These are phyloP conservation scores for Choloepus hoffmanni DNA, from an alignment of 2,113 vertebrate species.

Conservation along the genomic window DNA sequence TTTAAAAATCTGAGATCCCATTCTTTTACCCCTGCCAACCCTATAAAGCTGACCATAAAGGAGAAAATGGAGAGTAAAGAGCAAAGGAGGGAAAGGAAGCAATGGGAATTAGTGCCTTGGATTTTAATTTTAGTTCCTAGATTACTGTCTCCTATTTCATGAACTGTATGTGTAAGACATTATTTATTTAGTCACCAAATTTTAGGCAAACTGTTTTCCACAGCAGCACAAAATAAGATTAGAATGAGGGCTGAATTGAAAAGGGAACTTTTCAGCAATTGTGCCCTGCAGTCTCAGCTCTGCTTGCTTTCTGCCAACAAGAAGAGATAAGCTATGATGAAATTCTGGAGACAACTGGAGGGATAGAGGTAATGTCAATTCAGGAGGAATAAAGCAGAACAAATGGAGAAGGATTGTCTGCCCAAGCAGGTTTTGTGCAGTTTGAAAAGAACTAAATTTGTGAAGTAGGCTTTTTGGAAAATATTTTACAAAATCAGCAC, in stretches of 20 bases:
- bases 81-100: background rate
- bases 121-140: constrained; percentile 13
- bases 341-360: background rate
- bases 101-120: background rate
- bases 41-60: background rate
- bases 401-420: background rate
- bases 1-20: background rate
- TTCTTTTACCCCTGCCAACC: background rate
- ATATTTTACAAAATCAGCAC: constrained; percentile 46
- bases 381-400: background rate
- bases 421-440: background rate
- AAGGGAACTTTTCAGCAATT: background rate
- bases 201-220: constrained; percentile 39
- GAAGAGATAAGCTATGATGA: constrained; percentile 37
- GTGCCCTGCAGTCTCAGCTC: accelerated
- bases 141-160: constrained; percentile 27
- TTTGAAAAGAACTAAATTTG: constrained; percentile 27
- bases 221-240: constrained; percentile 41
- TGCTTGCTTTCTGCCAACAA: constrained; percentile 22
- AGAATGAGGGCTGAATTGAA: constrained; percentile 2
- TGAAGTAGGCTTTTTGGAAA: constrained; percentile 39
- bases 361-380: constrained; percentile 1
- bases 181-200: constrained; percentile 56
- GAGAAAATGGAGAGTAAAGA: background rate
- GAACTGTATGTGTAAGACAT: background rate